A percentile compares a stretch with the other conserved stretches of the same genome.
Evolutionary conservation across 2,113 vertebrate species (phyloP).

Genomic region (Halcyon senegalensis): DNA sequence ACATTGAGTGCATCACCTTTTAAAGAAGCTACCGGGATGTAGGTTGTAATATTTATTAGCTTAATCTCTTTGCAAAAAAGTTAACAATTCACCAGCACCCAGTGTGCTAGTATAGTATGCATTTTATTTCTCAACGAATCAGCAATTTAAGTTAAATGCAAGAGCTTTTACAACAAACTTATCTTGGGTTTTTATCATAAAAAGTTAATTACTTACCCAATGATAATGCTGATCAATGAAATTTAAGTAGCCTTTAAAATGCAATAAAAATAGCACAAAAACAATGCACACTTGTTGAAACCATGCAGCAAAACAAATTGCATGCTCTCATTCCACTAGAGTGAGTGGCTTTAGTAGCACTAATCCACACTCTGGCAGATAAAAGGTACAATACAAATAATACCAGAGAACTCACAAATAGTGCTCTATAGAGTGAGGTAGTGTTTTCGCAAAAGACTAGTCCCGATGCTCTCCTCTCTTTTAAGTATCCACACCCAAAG

Average conservation of each 20-base stretch:
- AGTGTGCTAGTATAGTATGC: background rate
- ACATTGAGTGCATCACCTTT: slow-evolving; percentile 14
- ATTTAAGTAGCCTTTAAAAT: slow-evolving; percentile 66
- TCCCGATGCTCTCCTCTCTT: slow-evolving; percentile 91
- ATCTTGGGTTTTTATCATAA: slow-evolving; percentile 50
- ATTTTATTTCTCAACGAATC: slow-evolving; percentile 38
- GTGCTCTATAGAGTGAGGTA: slow-evolving; percentile 90
- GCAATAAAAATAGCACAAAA: slow-evolving; percentile 62
- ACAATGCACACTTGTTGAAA: slow-evolving; percentile 58
- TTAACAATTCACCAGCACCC: slow-evolving; percentile 5
- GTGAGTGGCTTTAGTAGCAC: slow-evolving; percentile 65
- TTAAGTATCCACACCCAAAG: slow-evolving; percentile 93
- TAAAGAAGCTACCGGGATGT: slow-evolving; percentile 16
- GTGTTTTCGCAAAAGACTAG: slow-evolving; percentile 98
- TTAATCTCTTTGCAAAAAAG: slow-evolving; percentile 21
- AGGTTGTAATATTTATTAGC: background rate
- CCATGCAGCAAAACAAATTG: slow-evolving; percentile 76
- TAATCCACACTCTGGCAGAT: slow-evolving; percentile 74
- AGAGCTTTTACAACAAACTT: background rate
- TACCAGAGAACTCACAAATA: slow-evolving; percentile 92
- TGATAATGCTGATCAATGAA: slow-evolving; percentile 50
- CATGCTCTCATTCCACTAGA: slow-evolving; percentile 79
- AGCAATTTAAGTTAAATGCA: background rate
- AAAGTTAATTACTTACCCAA: slow-evolving; percentile 56
- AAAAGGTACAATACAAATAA: slow-evolving; percentile 74